Conservation (phyloP, 2,888 invertebrate species). For the Eulithis testata region DNA sequence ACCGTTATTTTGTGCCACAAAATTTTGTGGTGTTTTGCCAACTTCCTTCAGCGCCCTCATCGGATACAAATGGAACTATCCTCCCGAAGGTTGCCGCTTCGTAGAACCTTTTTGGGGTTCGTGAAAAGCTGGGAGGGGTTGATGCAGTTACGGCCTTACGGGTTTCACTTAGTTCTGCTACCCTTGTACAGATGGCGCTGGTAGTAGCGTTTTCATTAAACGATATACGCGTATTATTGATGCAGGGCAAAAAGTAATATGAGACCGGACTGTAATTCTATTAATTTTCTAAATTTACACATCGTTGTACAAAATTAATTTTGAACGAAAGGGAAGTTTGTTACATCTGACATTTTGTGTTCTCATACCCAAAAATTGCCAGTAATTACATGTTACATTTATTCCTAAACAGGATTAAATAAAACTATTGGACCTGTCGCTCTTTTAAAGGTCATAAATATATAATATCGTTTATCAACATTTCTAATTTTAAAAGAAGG, state of each 20-base stretch:
- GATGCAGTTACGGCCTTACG: neutral
- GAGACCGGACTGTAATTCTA: too few relatives aligned
- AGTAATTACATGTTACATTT: too few relatives aligned
- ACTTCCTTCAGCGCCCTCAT: constrained; percentile 17
- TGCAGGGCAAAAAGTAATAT: too few relatives aligned
- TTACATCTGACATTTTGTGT: too few relatives aligned
- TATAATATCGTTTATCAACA: neutral
- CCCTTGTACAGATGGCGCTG: constrained; percentile 57
- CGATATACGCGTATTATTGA: too few relatives aligned
- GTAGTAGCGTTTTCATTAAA: constrained; percentile 14
- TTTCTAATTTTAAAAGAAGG: neutral
- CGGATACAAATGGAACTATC: constrained; percentile 11
- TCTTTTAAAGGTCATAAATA: too few relatives aligned
- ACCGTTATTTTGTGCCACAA: constrained; percentile 7
- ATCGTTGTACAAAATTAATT: too few relatives aligned
- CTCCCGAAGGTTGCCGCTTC: constrained; percentile 11
- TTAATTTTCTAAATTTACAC: too few relatives aligned
- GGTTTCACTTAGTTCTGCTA: constrained; percentile 36
- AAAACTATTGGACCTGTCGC: neutral
- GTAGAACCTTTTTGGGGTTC: constrained; percentile 14
- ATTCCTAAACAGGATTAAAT: neutral
- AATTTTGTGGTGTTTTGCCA: constrained; percentile 7
- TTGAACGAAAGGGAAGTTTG: too few relatives aligned
- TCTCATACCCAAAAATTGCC: too few relatives aligned
- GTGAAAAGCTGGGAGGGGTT: constrained; percentile 12